Evolutionary conservation across 1,140 invertebrate species (phyloP).

Genomic region (Doryteuthis pealeii): DNA sequence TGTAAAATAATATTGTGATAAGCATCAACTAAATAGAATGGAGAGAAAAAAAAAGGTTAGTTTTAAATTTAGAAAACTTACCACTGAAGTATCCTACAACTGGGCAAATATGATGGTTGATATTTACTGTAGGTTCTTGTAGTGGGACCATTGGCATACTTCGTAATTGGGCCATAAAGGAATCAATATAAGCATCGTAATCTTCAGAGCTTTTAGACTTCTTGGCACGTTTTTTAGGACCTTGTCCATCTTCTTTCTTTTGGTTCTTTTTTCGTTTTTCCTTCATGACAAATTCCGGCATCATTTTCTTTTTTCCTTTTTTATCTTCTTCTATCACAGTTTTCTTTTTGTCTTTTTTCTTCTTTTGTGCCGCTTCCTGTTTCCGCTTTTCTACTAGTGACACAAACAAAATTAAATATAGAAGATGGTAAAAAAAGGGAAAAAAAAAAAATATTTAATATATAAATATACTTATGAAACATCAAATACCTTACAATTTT

Average conservation of each 20-base stretch:
- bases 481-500: too few species aligned
- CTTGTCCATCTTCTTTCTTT: constrained; percentile 32
- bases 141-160: constrained; percentile 82
- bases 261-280: constrained; percentile 21
- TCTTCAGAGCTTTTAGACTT: constrained; percentile 78
- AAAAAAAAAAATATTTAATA: too few species aligned
- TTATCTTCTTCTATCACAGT: constrained; percentile 23
- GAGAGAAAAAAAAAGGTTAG: too few species aligned
- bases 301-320: constrained; percentile 37
- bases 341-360: constrained; percentile 34
- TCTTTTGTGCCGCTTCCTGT: constrained; percentile 39
- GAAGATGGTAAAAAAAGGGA: too few species aligned
- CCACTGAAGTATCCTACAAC: constrained; percentile 69
- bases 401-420: neutral
- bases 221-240: constrained; percentile 13
- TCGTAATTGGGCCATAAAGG: constrained; percentile 80
- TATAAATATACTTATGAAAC: too few species aligned
- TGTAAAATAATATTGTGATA: too few species aligned
- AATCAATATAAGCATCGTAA: constrained; percentile 87
- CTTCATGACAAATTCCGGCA: constrained; percentile 36
- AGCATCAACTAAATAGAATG: too few species aligned
- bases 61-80: neutral
- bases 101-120: constrained; percentile 79
- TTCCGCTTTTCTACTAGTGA: constrained; percentile 41
- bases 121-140: constrained; percentile 81